A percentile compares a stretch with the other conserved stretches of the same genome.
Conservation (phyloP, 1,140 invertebrate genomes). For the Rhyacophila brunnea region DNA sequence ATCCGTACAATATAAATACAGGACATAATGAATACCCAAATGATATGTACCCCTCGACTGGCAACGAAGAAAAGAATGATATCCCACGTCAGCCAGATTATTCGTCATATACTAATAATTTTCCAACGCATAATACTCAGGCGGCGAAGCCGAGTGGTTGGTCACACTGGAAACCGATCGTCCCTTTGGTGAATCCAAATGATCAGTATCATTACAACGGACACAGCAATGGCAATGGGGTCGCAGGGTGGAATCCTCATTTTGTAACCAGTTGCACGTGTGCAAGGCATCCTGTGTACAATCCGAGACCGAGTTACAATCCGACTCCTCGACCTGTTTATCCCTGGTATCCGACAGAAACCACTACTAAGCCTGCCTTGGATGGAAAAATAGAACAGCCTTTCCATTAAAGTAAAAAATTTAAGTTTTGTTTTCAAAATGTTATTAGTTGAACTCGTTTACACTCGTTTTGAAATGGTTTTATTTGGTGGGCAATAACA, state of each 20-base stretch:
- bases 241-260: conserved; percentile 12
- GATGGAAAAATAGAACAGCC: conserved; percentile 27
- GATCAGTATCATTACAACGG: conserved; percentile 31
- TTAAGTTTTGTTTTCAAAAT: background rate
- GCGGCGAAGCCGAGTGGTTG: conserved; percentile 16
- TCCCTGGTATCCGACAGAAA: conserved; percentile 20
- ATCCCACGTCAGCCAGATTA: background rate
- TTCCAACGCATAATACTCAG: background rate
- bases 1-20: background rate
- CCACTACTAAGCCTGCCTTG: conserved; percentile 17
- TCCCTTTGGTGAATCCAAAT: background rate
- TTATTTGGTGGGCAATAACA: too few species aligned
- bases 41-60: too few species aligned
- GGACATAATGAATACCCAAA: background rate
- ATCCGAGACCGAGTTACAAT: background rate
- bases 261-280: conserved; percentile 25
- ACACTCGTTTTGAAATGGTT: background rate
- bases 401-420: conserved; percentile 9
- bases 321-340: background rate
- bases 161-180: conserved; percentile 24
- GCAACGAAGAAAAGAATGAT: too few species aligned
- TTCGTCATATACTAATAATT: conserved; percentile 8
- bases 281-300: conserved; percentile 22
- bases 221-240: conserved; percentile 13
- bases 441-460: background rate